Evolutionary conservation across 1,140 invertebrate genomes (phyloP).

Genomic region (Trichonephila inaurata): DNA sequence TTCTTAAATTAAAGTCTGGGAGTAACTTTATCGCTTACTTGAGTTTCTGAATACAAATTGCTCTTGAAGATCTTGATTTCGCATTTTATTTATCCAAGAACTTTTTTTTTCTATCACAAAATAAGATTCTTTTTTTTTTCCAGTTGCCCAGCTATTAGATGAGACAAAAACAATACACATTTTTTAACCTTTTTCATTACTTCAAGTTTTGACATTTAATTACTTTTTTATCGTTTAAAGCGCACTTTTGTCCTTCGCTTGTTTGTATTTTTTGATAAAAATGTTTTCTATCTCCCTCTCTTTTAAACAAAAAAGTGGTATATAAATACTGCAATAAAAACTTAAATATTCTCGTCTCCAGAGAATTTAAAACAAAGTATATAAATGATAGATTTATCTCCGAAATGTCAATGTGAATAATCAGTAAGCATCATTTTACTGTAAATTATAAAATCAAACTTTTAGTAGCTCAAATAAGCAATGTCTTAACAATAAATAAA

Average conservation of each 20-base stretch:
- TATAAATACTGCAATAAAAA: slow-evolving; percentile 10
- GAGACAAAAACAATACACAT: slow-evolving; percentile 29
- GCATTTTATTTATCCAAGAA: slow-evolving; percentile 3
- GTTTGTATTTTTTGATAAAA: not conserved
- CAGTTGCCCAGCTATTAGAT: not conserved
- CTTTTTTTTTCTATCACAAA: not conserved
- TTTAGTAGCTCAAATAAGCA: not conserved
- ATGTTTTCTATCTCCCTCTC: not conserved
- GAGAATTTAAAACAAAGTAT: not conserved
- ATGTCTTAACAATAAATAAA: not conserved
- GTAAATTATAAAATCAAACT: not conserved
- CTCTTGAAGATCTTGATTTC: not conserved
- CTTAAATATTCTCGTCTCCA: not conserved
- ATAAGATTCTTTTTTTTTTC: not conserved
- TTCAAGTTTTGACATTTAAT: slow-evolving; percentile 61
- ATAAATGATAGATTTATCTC: not conserved
- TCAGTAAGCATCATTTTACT: too few relatives aligned
- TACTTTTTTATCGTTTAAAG: slow-evolving; percentile 51
- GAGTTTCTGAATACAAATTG: slow-evolving; percentile 30
- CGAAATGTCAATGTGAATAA: not conserved
- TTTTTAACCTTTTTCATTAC: slow-evolving; percentile 30
- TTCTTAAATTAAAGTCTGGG: slow-evolving; percentile 5
- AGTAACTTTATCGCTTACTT: slow-evolving; percentile 43
- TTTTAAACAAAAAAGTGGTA: not conserved
- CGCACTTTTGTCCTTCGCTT: not conserved